phyloP scores from a whole-genome alignment of 2,797 vertebrate species.

The Acanthurus lineatus region DNA sequence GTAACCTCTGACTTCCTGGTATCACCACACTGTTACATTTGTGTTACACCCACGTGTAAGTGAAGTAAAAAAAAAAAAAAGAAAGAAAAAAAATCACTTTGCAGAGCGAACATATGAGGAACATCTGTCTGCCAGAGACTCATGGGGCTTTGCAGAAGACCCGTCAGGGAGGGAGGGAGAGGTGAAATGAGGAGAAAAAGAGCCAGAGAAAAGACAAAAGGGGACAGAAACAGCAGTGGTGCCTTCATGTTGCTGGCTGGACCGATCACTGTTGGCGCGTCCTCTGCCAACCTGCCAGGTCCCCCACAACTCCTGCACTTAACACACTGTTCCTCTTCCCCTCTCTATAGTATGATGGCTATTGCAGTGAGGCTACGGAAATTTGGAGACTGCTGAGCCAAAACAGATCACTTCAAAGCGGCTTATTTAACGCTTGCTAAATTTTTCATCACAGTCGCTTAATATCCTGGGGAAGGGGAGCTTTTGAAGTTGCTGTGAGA shows the following conservation, averaged over 20 bases:
- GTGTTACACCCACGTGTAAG: conserved; percentile 59
- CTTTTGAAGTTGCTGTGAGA: conserved; percentile 90
- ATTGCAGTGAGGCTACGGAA: conserved; percentile 86
- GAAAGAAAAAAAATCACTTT: conserved; percentile 45
- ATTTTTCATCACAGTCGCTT: conserved; percentile 92
- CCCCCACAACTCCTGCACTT: conserved; percentile 69
- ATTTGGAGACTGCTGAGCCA: conserved; percentile 88
- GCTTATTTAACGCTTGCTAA: conserved; percentile 91
- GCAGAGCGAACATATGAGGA: conserved; percentile 73
- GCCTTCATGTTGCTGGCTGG: conserved; percentile 58
- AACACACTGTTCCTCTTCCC: conserved; percentile 56
- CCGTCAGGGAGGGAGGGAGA: conserved; percentile 35
- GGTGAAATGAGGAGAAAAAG: conserved; percentile 57
- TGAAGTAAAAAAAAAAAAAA: not conserved
- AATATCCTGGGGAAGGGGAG: conserved; percentile 91
- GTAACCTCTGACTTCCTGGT: conserved; percentile 72
- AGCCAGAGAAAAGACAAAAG: conserved; percentile 46
- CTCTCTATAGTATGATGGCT: conserved; percentile 66
- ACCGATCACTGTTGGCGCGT: conserved; percentile 65
- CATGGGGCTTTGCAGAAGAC: conserved; percentile 50
- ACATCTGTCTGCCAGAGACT: conserved; percentile 78
- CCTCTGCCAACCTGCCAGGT: conserved; percentile 65
- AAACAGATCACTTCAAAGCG: conserved; percentile 92
- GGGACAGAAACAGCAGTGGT: conserved; percentile 31
- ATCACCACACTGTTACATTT: conserved; percentile 62